Base-by-base conservation (phyloP, 2,797 vertebrate species). In the Ptychobarbus kaznakovi region DNA sequence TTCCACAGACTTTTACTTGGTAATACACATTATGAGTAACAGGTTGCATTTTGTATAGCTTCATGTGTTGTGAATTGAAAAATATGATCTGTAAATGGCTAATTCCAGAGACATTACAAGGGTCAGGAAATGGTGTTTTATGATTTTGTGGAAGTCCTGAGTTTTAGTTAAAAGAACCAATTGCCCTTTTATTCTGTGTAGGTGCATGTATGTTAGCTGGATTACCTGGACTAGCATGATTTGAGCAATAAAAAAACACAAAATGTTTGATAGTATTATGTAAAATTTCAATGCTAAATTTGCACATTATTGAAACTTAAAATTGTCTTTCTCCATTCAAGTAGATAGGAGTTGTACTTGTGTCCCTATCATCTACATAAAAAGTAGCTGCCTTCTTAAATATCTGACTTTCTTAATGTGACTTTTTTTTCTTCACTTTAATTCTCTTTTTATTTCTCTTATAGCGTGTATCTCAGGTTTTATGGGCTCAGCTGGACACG, bases 1-100 rank as follows among this genome's bases (percentile, higher is more conserved):
- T 83, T 94, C 92, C 85, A 99, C 98, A 0, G 96, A 98, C 90
- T 99, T 99, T 91, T 99, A 98, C 91, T 96, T 97, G 96, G 98
- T 99, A 46, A 85, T 38, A 28, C 28, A 44, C 65, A 63, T 72
- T 42, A 69, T 13, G 32, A 70, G 3, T 35, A 20, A n/a, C 42
- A 11, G 9, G 56, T 46, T 46, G 6, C 12, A n/a, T 68, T 69
- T 49, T 3, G 1, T 69, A 56, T 73, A 82, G 51, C 18, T 73
- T 73, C 18, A 61, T 40, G 6, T 70, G 8, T 42, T 32, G 2
- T 56, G 22, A 81, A 70, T 12, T 28, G 40, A 35, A 15, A 15
- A 56, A 18, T 42, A 40, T 25, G 0, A 40, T 25, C 25, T 28
- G 3, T 20, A 49, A 32, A 51, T 8, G 16, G 1, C 3, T 46